phyloP scores from a whole-genome alignment of 2,888 invertebrate species.

The Agrochola litura region DNA sequence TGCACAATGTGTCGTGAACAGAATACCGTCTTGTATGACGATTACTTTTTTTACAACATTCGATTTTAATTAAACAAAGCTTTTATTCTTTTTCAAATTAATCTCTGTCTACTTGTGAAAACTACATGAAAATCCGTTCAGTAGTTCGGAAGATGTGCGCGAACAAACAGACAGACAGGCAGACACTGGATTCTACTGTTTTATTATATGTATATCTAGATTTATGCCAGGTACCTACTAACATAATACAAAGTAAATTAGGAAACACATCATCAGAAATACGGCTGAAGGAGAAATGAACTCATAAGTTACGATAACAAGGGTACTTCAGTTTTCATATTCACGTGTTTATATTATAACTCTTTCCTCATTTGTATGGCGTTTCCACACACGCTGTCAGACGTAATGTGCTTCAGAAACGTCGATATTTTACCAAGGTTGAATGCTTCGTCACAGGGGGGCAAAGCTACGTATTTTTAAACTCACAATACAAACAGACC shows the following conservation, averaged over 20 bases:
- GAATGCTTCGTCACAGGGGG: conserved; percentile 20
- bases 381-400: conserved; percentile 11
- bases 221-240: background rate
- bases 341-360: conserved; percentile 17
- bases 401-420: conserved; percentile 4
- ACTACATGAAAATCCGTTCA: no score
- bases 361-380: conserved; percentile 23
- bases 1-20: no score
- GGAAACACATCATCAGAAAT: conserved; percentile 24
- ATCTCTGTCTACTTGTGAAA: no score
- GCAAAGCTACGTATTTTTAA: conserved; percentile 64
- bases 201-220: no score
- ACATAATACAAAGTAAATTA: conserved; percentile 17
- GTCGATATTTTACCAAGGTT: conserved; percentile 13
- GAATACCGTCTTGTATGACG: no score
- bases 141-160: no score
- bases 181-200: no score
- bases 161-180: no score
- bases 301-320: conserved; percentile 14
- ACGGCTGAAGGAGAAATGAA: conserved; percentile 19
- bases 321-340: conserved; percentile 19
- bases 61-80: no score
- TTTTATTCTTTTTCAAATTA: no score
- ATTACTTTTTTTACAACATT: no score
- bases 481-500: conserved; percentile 66